Conservation (phyloP, 2,113 vertebrate genomes). For the Vimba vimba region DNA sequence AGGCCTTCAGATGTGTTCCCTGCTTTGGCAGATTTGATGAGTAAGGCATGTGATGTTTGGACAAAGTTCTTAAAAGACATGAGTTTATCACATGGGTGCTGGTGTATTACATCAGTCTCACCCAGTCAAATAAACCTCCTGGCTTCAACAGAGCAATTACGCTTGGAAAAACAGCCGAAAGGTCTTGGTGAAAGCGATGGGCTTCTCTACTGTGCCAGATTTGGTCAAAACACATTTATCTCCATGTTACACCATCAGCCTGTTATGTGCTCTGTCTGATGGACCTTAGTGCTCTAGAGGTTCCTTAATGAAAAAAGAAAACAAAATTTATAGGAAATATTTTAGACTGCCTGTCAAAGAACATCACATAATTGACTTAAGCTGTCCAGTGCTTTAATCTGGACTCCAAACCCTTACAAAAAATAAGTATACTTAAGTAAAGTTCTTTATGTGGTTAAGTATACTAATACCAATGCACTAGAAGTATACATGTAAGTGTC, state of each 20-base stretch:
- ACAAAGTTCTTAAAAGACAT: slow-evolving; percentile 31
- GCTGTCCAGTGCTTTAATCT: neutral
- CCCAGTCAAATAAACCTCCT: slow-evolving; percentile 43
- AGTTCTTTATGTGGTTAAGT: no score
- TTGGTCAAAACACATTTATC: slow-evolving; percentile 11
- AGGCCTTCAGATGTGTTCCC: slow-evolving; percentile 18
- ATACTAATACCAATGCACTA: no score
- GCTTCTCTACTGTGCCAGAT: neutral
- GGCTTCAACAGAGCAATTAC: slow-evolving; percentile 13
- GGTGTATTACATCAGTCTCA: slow-evolving; percentile 45
- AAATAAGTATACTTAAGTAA: no score
- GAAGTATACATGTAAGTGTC: no score
- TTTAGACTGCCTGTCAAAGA: neutral
- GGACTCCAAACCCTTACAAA: neutral
- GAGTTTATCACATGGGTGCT: slow-evolving; percentile 33
- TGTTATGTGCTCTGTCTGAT: neutral
- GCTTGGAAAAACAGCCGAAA: neutral
- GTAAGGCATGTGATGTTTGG: slow-evolving; percentile 48
- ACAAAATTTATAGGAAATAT: neutral
- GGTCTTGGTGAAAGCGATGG: neutral
- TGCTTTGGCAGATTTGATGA: slow-evolving; percentile 21
- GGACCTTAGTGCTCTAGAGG: neutral
- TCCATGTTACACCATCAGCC: neutral
- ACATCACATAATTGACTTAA: neutral
- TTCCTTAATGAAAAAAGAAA: neutral